These are phyloP conservation scores for Anoplopoma fimbria DNA, from an alignment of 2,113 vertebrate species.

Conservation along the genomic window DNA sequence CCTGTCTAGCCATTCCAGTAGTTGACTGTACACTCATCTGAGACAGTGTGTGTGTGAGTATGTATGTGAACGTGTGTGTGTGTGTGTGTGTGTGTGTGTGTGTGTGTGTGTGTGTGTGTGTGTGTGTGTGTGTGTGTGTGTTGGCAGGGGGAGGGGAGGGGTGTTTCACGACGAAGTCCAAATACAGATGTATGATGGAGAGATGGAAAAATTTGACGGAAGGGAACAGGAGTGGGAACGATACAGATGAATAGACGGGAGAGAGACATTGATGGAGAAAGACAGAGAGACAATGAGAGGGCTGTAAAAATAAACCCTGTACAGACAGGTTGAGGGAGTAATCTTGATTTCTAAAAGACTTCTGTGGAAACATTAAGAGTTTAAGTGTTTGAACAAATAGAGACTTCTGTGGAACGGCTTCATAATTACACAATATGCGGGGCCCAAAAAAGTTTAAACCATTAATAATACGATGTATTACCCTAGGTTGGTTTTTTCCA, in stretches of 20 bases:
- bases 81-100: background rate
- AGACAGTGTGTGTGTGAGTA: conserved; percentile 1
- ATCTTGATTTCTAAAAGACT: background rate
- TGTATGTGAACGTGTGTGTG: background rate
- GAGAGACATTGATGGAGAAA: too few relatives aligned
- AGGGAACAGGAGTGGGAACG: background rate
- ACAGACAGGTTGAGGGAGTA: background rate
- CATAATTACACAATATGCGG: background rate
- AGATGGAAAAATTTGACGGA: background rate
- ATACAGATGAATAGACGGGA: background rate
- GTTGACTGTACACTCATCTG: conserved; percentile 63
- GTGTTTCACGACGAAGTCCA: background rate
- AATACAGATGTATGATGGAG: background rate
- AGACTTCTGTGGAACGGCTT: background rate
- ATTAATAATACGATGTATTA: background rate
- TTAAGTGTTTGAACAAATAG: background rate
- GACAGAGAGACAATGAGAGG: background rate
- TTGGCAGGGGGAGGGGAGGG: too few relatives aligned
- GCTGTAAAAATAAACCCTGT: background rate
- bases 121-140: background rate
- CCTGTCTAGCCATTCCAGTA: conserved; percentile 74
- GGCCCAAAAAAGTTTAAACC: too few relatives aligned
- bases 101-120: background rate
- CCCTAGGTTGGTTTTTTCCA: background rate
- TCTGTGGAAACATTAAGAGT: too few relatives aligned